Conservation (phyloP, 2,113 vertebrate species). For the Gopherus flavomarginatus region DNA sequence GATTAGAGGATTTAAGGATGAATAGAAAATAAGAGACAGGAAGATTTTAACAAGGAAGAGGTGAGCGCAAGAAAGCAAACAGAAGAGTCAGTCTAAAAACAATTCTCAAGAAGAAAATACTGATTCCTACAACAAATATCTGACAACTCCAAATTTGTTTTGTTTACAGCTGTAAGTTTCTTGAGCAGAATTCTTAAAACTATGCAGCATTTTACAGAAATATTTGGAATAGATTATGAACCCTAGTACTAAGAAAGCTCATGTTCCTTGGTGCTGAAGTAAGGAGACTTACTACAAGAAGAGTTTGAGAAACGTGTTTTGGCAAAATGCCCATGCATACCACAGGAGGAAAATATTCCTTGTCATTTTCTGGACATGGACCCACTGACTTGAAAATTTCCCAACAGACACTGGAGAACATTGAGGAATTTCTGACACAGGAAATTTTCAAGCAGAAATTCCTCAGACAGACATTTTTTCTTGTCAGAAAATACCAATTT, state of each 20-base stretch:
- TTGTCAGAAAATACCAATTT: neutral
- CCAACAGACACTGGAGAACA: neutral
- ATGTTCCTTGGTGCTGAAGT: neutral
- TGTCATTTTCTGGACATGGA: neutral
- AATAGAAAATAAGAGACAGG: neutral
- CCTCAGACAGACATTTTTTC: neutral
- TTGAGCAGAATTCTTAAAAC: neutral
- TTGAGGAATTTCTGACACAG: no score
- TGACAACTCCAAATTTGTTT: neutral
- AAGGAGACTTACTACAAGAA: neutral
- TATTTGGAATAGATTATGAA: neutral
- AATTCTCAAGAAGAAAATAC: neutral
- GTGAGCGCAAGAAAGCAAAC: neutral
- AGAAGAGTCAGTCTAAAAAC: neutral
- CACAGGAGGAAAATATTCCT: neutral
- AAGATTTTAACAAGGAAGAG: neutral
- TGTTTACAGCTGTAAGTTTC: neutral
- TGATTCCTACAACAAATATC: neutral
- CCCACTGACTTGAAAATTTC: neutral
- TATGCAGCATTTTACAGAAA: neutral
- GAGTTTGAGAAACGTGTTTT: neutral
- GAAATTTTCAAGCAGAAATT: no score
- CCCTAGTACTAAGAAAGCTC: neutral
- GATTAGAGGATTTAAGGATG: neutral
- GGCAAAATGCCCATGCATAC: neutral